Evolutionary conservation across 2,888 invertebrate genomes (phyloP).

Genomic region (Heliconius cydno): DNA sequence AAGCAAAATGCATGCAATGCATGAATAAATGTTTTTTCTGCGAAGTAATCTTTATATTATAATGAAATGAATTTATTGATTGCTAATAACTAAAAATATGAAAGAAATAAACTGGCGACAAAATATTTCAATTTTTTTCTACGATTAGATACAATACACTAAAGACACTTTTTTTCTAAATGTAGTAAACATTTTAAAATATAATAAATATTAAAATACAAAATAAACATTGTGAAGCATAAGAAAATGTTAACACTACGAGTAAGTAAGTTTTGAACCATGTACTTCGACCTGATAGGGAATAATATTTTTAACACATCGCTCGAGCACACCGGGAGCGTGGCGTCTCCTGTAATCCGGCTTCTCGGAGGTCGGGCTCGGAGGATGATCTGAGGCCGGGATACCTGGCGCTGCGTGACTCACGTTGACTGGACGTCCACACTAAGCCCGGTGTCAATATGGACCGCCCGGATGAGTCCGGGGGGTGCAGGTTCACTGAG

Average conservation of each 20-base stretch:
- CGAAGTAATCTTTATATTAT: too few species aligned
- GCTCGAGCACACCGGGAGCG: conserved; percentile 95
- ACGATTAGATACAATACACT: neutral
- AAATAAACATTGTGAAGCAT: neutral
- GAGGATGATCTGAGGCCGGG: conserved; percentile 97
- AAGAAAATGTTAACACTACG: neutral
- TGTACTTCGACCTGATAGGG: neutral
- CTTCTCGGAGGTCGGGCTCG: conserved; percentile 95
- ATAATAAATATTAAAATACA: neutral
- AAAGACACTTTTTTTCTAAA: neutral
- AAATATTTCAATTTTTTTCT: too few species aligned
- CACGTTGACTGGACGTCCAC: conserved; percentile 94
- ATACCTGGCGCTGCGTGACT: conserved; percentile 69
- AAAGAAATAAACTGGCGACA: too few species aligned
- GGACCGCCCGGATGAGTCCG: neutral
- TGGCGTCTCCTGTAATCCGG: conserved; percentile 99
- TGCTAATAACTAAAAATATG: too few species aligned
- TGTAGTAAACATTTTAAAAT: neutral
- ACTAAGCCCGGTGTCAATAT: conserved; percentile 93
- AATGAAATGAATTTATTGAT: too few species aligned
- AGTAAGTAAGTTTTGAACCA: conserved; percentile 2
- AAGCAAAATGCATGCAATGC: too few species aligned
- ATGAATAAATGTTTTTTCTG: too few species aligned
- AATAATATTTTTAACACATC: neutral
- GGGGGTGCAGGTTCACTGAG: conserved; percentile 91